phyloP scores from a whole-genome alignment of 2,797 vertebrate species.

The Coregonus suidteri region DNA sequence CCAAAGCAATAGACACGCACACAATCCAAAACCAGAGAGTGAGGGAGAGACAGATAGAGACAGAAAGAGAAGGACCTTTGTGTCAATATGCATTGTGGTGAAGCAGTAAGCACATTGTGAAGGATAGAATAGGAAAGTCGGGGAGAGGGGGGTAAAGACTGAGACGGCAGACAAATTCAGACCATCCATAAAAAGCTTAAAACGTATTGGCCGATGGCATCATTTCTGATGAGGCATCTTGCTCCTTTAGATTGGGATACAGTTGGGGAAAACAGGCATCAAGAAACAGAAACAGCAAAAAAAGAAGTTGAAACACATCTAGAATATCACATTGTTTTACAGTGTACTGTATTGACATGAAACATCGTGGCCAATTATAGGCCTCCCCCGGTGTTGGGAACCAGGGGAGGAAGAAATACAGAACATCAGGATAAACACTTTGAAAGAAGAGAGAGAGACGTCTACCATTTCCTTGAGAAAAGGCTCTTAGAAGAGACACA shows the following conservation, averaged over 20 bases:
- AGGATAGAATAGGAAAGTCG: neutral
- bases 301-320: neutral
- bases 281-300: neutral
- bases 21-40: neutral
- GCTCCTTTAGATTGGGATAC: neutral
- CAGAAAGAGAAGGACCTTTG: neutral
- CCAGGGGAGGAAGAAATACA: neutral
- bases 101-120: neutral
- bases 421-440: neutral
- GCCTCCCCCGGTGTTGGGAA: neutral
- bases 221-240: neutral
- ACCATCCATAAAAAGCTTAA: neutral
- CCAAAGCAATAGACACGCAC: neutral
- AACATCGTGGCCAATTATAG: neutral
- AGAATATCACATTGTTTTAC: conserved; percentile 5
- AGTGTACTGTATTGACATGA: neutral
- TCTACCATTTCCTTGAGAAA: neutral
- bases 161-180: neutral
- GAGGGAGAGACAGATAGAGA: neutral
- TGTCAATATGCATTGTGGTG: neutral
- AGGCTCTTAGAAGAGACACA: conserved; percentile 50
- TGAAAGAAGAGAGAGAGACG: neutral
- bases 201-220: neutral
- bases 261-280: neutral
- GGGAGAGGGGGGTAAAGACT: neutral